phyloP scores from a whole-genome alignment of 2,797 vertebrate genomes.

The Limnodromus scolopaceus region DNA sequence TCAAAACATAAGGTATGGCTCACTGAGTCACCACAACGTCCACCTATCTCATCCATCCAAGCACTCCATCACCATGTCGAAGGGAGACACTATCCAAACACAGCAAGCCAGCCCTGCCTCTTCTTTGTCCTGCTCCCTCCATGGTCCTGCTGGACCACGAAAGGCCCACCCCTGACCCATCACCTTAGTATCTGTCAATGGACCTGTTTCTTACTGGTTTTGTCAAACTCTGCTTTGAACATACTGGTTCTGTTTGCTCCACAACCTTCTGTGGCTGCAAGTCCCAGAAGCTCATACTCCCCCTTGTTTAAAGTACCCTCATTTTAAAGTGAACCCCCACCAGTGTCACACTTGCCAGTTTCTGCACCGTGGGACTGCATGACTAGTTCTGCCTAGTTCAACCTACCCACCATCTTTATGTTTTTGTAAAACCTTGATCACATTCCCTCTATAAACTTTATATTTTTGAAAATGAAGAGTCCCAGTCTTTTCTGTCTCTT shows the following conservation, averaged over 20 bases:
- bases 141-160: neutral
- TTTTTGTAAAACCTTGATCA: neutral
- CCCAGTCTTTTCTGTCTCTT: neutral
- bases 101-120: neutral
- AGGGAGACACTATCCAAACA: neutral
- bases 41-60: neutral
- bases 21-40: neutral
- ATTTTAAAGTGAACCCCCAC: neutral
- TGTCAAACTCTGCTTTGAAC: neutral
- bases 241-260: neutral
- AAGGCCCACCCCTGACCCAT: neutral
- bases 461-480: neutral
- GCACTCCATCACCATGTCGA: neutral
- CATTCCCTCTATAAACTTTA: neutral
- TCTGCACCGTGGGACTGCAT: neutral
- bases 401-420: neutral
- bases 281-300: neutral
- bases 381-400: neutral
- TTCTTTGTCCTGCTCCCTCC: neutral
- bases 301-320: neutral
- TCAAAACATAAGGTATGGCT: neutral
- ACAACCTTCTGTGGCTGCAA: neutral
- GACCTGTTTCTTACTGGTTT: neutral
- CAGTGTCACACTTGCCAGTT: neutral
- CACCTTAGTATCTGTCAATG: neutral